Evolutionary conservation across 2,113 vertebrate species (phyloP).

Genomic region (Hippocampus comes): DNA sequence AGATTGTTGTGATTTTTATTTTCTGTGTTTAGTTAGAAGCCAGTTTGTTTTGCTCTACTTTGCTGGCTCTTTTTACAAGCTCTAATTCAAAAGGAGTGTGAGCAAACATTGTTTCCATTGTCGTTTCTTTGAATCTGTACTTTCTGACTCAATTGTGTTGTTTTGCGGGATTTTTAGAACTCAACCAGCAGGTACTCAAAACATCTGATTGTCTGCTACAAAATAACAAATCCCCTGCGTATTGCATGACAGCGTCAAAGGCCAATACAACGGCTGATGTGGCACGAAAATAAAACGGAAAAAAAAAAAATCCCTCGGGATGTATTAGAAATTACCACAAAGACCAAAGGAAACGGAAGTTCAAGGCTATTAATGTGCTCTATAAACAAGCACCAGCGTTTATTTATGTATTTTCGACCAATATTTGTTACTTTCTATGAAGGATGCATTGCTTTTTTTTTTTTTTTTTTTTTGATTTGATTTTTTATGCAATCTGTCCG

Average conservation of each 20-base stretch:
- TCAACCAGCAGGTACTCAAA: conserved; percentile 1
- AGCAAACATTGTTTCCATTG: neutral
- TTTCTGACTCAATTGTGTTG: neutral
- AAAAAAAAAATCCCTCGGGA: conserved; percentile 37
- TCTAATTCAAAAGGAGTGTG: neutral
- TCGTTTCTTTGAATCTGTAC: neutral
- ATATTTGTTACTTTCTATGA: no score
- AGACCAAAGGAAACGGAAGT: neutral
- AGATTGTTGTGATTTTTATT: neutral
- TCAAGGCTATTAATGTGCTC: neutral
- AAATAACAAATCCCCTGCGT: conserved; percentile 21
- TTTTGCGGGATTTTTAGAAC: neutral
- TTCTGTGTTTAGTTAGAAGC: conserved; percentile 1
- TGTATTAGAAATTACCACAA: neutral
- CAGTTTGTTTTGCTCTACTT: neutral
- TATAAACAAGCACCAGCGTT: neutral
- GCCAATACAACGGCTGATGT: neutral
- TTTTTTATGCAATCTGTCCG: no score
- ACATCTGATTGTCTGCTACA: conserved; percentile 16
- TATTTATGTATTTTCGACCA: no score
- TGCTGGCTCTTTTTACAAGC: neutral
- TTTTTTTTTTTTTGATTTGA: neutral
- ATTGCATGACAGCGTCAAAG: conserved; percentile 2
- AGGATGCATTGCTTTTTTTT: neutral
- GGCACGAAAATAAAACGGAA: conserved; percentile 15